phyloP scores from a whole-genome alignment of 2,888 invertebrate species.

The Toxonevra muliebris region DNA sequence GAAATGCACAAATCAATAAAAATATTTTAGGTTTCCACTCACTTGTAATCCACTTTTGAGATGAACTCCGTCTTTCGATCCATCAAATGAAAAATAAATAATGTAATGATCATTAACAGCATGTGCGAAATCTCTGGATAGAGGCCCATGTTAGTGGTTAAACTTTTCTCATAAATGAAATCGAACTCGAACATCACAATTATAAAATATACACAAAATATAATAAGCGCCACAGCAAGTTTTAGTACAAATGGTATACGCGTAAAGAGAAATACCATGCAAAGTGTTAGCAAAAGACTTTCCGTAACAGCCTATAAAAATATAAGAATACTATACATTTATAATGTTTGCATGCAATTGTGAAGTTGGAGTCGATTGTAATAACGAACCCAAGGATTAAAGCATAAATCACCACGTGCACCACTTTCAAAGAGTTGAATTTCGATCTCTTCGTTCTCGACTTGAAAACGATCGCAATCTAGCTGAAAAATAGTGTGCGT shows the following conservation, averaged over 20 bases:
- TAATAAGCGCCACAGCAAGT: constrained; percentile 73
- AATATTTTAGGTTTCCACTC: constrained; percentile 49
- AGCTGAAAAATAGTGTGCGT: constrained; percentile 40
- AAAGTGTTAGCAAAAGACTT: constrained; percentile 68
- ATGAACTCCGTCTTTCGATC: constrained; percentile 92
- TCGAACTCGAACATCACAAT: constrained; percentile 73
- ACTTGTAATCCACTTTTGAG: constrained; percentile 84
- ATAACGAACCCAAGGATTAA: constrained; percentile 61
- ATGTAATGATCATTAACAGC: constrained; percentile 76
- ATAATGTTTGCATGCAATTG: neutral
- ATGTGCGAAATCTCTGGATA: constrained; percentile 77
- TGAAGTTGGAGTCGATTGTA: neutral
- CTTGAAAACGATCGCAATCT: constrained; percentile 44
- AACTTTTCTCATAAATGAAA: constrained; percentile 69
- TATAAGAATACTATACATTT: neutral
- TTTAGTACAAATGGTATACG: constrained; percentile 86
- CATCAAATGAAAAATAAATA: constrained; percentile 81
- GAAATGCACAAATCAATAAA: neutral
- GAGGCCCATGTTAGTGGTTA: constrained; percentile 76
- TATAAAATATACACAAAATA: constrained; percentile 74
- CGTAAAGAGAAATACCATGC: constrained; percentile 83
- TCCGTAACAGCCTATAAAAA: constrained; percentile 66
- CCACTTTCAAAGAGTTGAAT: constrained; percentile 36
- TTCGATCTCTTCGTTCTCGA: constrained; percentile 18
- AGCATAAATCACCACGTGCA: constrained; percentile 49